A percentile compares a stretch with the other conserved stretches of the same genome.
These are phyloP conservation scores for Siniperca scherzeri DNA, from an alignment of 2,797 vertebrate species.

Conservation along the genomic window DNA sequence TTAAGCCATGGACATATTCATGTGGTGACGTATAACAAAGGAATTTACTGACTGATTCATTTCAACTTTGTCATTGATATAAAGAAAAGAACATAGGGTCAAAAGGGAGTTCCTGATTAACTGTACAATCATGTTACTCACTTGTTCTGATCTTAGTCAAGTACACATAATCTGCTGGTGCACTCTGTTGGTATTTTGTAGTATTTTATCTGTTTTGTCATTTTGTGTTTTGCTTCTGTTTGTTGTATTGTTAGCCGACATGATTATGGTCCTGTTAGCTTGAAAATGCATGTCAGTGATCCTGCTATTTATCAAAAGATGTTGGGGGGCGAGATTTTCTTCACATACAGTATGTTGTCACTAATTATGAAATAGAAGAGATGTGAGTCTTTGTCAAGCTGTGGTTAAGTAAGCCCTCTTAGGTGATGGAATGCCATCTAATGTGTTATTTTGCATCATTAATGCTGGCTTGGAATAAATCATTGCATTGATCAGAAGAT, in stretches of 20 bases:
- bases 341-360: neutral
- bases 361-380: neutral
- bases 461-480: neutral
- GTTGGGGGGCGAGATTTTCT: neutral
- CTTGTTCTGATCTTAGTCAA: neutral
- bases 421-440: neutral
- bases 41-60: neutral
- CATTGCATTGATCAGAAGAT: neutral
- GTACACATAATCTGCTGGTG: neutral
- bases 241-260: neutral
- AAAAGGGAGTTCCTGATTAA: slow-evolving; percentile 9
- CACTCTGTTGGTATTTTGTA: neutral
- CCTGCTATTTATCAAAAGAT: neutral
- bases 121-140: neutral
- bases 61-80: slow-evolving; percentile 19
- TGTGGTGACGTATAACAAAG: neutral
- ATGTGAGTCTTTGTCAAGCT: neutral
- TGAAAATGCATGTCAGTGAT: neutral
- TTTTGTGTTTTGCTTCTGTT: neutral
- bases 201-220: neutral
- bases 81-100: neutral
- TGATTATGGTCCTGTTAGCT: neutral
- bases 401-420: neutral
- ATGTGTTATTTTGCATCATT: neutral
- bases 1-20: neutral